Evolutionary conservation across 2,797 vertebrate genomes (phyloP).

Genomic region (Cephalopachus bancanus): DNA sequence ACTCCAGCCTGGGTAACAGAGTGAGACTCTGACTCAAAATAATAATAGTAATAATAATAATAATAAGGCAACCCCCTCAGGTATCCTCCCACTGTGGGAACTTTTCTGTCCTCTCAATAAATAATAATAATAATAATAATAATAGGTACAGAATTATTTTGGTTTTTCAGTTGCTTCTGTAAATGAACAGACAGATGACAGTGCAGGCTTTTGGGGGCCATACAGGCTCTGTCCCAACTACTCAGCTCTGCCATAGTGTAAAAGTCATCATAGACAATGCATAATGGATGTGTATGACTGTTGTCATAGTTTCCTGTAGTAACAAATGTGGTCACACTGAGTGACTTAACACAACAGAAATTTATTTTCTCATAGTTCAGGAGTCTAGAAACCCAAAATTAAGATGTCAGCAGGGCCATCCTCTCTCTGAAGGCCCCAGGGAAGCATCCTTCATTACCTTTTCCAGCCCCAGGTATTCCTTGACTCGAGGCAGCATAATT

Average conservation of each 20-base stretch:
- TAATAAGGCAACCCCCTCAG: too few species aligned
- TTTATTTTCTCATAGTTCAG: background rate
- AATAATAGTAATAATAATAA: too few species aligned
- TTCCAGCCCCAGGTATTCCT: background rate
- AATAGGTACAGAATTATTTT: conserved; percentile 8
- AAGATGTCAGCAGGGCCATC: background rate
- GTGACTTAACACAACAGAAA: background rate
- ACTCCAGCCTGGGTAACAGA: too few species aligned
- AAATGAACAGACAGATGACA: background rate
- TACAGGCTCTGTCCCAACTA: background rate
- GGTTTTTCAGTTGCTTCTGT: conserved; percentile 2
- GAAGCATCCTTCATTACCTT: background rate
- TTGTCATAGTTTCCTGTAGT: background rate
- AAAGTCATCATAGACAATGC: background rate
- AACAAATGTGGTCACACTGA: background rate
- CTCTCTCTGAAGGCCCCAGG: background rate
- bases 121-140: too few species aligned
- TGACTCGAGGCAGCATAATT: background rate
- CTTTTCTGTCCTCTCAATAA: too few species aligned
- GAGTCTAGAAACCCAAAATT: background rate
- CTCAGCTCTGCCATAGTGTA: background rate
- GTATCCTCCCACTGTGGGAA: too few species aligned
- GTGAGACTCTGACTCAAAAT: too few species aligned
- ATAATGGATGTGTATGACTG: too few species aligned
- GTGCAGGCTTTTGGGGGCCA: background rate